Evolutionary conservation across 92 coral and sea anemone species (phyloP), one percentile per base, ranked within the genome.

Genomic region (Parazoanthus atlanticus): DNA sequence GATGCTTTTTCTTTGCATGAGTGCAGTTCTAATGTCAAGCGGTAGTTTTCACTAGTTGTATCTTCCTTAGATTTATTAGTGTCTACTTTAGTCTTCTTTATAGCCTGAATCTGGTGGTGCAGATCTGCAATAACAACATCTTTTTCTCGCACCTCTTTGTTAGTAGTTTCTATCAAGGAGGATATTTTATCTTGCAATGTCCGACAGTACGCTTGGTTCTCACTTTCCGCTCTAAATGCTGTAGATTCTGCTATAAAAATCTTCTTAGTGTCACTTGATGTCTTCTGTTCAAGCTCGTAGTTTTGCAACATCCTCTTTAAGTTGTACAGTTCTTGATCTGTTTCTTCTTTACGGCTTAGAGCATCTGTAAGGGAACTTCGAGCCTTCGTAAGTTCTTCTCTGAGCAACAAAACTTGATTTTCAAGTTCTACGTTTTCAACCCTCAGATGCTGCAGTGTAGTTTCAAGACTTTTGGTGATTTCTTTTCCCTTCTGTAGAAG

Each of bases 401-500:
- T 71, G 78, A 84, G 78, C 29, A 38, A 40, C 15, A 54, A 12
- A 43, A 70, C 77, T 21, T 28, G n/a, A 7, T 84, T 84, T 71
- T 84, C 87, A 6, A 84, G 78, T 65, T 84, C 78, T 26, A 3
- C 8, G 67, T 84, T 84, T 40, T 84, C 87, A n/a, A 41, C 41
- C 17, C 87, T 71, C 58, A 84, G 19, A 9, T 84, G 78, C n/a
- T 70, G 87, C 41, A 84, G 46, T 1, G 87, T 84, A 26, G 54
- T 70, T 25, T 70, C 87, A 30, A 84, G 87, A 29, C 87, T 70
- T 46, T 17, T 43, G n/a, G 79, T 70, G 40, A 84, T 41, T 26
- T 84, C 87, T 28, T 84, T 84, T 15, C 78, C 87, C 28, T 70
- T 84, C 64, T 84, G 79, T 41, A 84, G 33, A 71, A 84, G 87